Evolutionary conservation across 2,888 invertebrate species (phyloP).

Genomic region (Drosophila austrosaltans): DNA sequence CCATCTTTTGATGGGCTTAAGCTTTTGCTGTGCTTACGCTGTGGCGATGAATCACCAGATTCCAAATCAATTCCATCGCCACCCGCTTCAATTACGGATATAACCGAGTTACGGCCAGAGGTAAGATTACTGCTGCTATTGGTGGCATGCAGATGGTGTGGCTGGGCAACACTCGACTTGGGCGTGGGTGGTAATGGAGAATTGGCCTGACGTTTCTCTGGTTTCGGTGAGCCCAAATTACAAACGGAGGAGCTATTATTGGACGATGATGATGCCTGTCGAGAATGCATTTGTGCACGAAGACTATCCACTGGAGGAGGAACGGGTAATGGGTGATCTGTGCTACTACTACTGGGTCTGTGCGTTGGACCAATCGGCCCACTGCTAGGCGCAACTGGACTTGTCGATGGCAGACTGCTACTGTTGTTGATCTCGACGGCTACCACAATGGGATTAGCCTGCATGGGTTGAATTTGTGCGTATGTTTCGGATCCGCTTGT

Average conservation of each 20-base stretch:
- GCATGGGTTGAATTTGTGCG: constrained; percentile 90
- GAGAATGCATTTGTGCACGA: constrained; percentile 85
- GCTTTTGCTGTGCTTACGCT: constrained; percentile 82
- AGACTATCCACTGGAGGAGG: constrained; percentile 87
- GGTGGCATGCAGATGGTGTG: constrained; percentile 66
- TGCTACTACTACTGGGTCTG: constrained; percentile 42
- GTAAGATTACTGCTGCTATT: constrained; percentile 82
- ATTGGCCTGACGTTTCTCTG: constrained; percentile 94
- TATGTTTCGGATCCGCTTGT: constrained; percentile 93
- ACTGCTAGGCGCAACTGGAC: constrained; percentile 24
- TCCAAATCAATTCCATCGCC: constrained; percentile 69
- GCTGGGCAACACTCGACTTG: constrained; percentile 72
- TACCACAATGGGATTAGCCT: constrained; percentile 82
- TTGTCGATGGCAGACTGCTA: constrained; percentile 46
- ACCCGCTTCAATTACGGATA: constrained; percentile 82
- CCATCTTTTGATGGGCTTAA: constrained; percentile 87
- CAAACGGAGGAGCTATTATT: constrained; percentile 88
- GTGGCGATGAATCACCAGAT: constrained; percentile 68
- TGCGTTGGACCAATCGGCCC: constrained; percentile 27
- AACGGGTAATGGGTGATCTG: constrained; percentile 73
- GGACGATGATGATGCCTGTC: constrained; percentile 86
- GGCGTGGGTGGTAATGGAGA: constrained; percentile 94
- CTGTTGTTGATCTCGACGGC: constrained; percentile 82
- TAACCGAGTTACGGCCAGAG: constrained; percentile 83
- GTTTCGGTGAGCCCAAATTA: constrained; percentile 93